Base-by-base conservation (phyloP, 2,888 invertebrate genomes). In the Hemithea aestivaria region DNA sequence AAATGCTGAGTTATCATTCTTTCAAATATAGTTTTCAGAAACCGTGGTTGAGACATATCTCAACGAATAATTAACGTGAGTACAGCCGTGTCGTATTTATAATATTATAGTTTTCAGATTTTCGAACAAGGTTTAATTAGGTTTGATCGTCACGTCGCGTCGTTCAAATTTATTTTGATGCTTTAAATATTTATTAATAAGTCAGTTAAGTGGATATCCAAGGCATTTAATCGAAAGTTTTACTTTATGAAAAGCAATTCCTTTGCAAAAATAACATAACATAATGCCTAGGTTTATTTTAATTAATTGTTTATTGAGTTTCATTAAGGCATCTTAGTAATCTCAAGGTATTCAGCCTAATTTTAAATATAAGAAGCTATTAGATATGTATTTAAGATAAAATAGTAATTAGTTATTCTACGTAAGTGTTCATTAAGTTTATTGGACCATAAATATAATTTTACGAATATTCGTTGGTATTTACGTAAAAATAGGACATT, bases 261-360 rank as follows among this genome's bases (percentile, higher is more conserved):
- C 21, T 58, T 58, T 46, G 56, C 59, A 57, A 67, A 60, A 56
- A 59, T 62, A 53, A 46, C 46, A 45, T 55, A 58, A 58, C 62
- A 65, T 62, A 59, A 56, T 16, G 5, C 16, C 16, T 16, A n/a
- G n/a, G n/a, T n/a, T n/a, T n/a, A n/a, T n/a, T n/a, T n/a, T n/a
- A 65, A 62, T 56, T 64, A 62, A 51, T 57, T 50, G 51, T 49
- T 35, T 28, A 39, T 32, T 16, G 9, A 37, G 20, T 11, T 35
- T 9, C 29, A 8, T 10, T 25, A 31, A 40, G 33, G 24, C 35
- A 37, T 42, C 12, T 27, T 25, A 40, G 12, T 7, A 43, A 54
- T 57, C 57, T 55, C 57, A 56, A 65, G 61, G 62, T 58, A 10
- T 58, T 59, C 57, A 30, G 29, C 7, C 10, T 9, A 32, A 43